Percentiles rank a stretch among this genome's conserved stretches.
Conservation (phyloP, 2,888 invertebrate genomes). For the Drosophila melanocephala region DNA sequence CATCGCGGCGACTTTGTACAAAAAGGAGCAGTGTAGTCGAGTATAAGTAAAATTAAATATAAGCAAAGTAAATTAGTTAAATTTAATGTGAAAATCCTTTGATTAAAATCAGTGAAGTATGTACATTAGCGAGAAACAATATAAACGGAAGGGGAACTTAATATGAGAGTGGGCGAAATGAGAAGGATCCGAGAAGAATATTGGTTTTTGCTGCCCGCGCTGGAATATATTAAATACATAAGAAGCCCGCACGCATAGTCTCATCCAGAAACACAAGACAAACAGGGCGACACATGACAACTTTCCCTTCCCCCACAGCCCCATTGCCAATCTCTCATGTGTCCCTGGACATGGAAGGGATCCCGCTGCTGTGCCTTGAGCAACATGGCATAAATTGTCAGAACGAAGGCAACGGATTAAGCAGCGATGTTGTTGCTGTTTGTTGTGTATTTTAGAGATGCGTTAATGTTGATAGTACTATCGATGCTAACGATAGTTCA, state of each 20-base stretch:
- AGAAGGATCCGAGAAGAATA: constrained; percentile 11
- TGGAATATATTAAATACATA: constrained; percentile 67
- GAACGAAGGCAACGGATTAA: constrained; percentile 72
- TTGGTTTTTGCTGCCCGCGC: constrained; percentile 23
- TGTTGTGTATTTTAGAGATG: constrained; percentile 11
- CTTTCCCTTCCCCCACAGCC: neutral
- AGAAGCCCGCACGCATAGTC: constrained; percentile 36
- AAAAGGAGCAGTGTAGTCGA: neutral
- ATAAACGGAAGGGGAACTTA: neutral
- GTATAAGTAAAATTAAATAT: constrained; percentile 43
- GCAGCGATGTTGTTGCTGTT: constrained; percentile 25
- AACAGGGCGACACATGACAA: constrained; percentile 60
- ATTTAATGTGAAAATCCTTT: constrained; percentile 70
- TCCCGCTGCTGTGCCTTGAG: constrained; percentile 36
- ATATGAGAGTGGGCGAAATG: no score
- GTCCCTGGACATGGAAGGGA: constrained; percentile 28
- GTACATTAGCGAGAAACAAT: constrained; percentile 33
- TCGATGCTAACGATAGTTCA: constrained; percentile 33
- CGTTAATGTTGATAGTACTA: neutral
- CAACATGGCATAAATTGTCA: constrained; percentile 68
- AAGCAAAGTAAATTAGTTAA: constrained; percentile 66
- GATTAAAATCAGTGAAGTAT: constrained; percentile 68
- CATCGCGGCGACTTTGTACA: constrained; percentile 2
- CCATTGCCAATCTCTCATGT: neutral
- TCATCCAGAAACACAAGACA: constrained; percentile 54